Conservation (phyloP, 2,797 vertebrate genomes). For the Lepus townsendii region DNA sequence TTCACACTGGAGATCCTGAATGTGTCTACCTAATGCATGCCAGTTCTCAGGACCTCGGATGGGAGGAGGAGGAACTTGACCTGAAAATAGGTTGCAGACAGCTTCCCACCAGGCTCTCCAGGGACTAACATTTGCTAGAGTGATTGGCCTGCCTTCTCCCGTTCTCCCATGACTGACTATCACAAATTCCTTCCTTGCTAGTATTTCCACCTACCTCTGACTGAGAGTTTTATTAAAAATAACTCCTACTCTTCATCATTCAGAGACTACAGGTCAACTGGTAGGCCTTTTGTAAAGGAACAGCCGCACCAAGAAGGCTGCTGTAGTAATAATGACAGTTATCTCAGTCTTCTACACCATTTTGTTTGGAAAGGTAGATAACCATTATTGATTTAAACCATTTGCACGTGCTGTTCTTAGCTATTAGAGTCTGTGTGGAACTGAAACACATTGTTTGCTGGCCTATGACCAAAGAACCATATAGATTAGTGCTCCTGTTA, state of each 20-base stretch:
- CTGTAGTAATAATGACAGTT: not conserved
- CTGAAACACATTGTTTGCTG: not conserved
- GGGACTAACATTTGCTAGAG: not conserved
- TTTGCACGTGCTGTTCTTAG: not conserved
- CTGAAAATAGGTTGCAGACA: not conserved
- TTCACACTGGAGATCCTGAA: not conserved
- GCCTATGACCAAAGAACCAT: not conserved
- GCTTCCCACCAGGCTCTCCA: not conserved
- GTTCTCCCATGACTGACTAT: not conserved
- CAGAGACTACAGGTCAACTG: not conserved
- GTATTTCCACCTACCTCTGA: not conserved
- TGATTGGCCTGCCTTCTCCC: not conserved
- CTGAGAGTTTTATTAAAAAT: constrained; percentile 22
- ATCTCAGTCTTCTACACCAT: no score
- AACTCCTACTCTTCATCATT: not conserved
- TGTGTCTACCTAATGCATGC: fast-evolving
- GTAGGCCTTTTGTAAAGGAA: not conserved
- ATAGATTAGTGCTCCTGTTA: not conserved
- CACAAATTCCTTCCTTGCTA: not conserved
- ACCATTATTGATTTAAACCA: not conserved
- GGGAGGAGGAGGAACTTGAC: not conserved
- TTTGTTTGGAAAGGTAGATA: not conserved
- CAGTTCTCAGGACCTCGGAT: no score
- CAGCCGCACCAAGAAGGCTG: not conserved
- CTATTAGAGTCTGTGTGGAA: not conserved